Evolutionary conservation across 2,113 vertebrate species (phyloP).

Genomic region (Circaetus gallicus): DNA sequence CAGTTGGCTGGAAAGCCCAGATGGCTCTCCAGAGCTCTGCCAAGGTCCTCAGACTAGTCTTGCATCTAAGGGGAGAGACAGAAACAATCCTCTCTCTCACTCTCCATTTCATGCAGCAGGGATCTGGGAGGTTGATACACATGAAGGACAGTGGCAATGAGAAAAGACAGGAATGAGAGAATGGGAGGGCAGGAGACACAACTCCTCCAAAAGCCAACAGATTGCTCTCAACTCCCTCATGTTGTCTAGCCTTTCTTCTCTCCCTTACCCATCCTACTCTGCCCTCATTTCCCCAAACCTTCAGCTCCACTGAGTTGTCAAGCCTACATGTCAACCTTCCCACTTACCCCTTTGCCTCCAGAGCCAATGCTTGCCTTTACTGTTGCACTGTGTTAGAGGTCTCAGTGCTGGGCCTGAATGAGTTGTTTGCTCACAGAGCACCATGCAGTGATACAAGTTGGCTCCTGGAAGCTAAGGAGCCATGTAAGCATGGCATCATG

Average conservation of each 20-base stretch:
- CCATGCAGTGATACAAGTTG: accelerated
- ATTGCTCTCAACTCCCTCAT: not conserved
- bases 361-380: not conserved
- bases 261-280: not conserved
- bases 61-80: not conserved
- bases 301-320: not conserved
- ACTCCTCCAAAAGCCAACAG: not conserved
- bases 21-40: not conserved
- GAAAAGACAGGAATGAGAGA: not conserved
- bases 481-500: not conserved
- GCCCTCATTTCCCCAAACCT: not conserved
- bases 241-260: not conserved
- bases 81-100: not conserved
- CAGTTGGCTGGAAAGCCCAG: not conserved
- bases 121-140: not conserved
- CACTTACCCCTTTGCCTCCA: not conserved
- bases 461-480: not conserved
- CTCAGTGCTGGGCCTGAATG: not conserved
- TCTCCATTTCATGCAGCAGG: not conserved
- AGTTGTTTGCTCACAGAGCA: not conserved
- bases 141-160: not conserved
- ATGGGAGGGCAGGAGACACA: not conserved
- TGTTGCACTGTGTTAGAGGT: accelerated
- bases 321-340: not conserved
- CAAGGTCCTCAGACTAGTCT: not conserved